phyloP scores from a whole-genome alignment of 2,888 invertebrate species.

The Drosophila kuntzei region DNA sequence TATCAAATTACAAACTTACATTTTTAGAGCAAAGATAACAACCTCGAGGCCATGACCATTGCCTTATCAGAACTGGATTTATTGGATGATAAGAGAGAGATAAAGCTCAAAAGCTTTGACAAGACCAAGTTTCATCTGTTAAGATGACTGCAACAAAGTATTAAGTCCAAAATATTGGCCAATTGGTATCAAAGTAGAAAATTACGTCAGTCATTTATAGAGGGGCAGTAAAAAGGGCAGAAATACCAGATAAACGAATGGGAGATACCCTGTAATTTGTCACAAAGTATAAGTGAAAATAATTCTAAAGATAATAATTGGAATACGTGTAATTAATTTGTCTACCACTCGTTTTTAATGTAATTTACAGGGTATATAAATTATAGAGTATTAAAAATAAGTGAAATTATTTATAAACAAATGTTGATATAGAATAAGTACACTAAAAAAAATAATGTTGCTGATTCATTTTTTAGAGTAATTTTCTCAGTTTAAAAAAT shows the following conservation, averaged over 20 bases:
- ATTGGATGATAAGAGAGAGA: slow-evolving; percentile 6
- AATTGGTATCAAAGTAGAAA: background rate
- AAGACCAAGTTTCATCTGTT: background rate
- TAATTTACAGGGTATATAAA: background rate
- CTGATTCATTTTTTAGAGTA: too few relatives aligned
- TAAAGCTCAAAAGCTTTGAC: slow-evolving; percentile 5
- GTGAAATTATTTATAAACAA: too few relatives aligned
- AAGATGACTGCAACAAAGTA: slow-evolving; percentile 2
- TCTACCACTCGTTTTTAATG: too few relatives aligned
- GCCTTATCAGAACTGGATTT: slow-evolving; percentile 8
- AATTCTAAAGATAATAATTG: background rate
- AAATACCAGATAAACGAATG: too few relatives aligned
- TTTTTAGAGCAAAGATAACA: slow-evolving; percentile 11
- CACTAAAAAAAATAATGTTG: too few relatives aligned
- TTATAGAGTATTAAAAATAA: too few relatives aligned
- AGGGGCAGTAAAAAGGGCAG: background rate
- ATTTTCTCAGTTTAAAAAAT: too few relatives aligned
- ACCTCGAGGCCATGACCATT: slow-evolving; percentile 10
- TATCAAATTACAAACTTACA: slow-evolving; percentile 8
- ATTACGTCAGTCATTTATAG: slow-evolving; percentile 7
- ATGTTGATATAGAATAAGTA: too few relatives aligned
- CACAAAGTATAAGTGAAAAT: background rate
- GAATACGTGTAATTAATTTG: background rate
- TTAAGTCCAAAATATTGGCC: background rate
- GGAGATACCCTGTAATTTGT: background rate